A percentile compares a stretch with the other conserved stretches of the same genome.
These are phyloP conservation scores for Leptura quadrifasciata DNA, from an alignment of 2,888 invertebrate genomes.

Conservation along the genomic window DNA sequence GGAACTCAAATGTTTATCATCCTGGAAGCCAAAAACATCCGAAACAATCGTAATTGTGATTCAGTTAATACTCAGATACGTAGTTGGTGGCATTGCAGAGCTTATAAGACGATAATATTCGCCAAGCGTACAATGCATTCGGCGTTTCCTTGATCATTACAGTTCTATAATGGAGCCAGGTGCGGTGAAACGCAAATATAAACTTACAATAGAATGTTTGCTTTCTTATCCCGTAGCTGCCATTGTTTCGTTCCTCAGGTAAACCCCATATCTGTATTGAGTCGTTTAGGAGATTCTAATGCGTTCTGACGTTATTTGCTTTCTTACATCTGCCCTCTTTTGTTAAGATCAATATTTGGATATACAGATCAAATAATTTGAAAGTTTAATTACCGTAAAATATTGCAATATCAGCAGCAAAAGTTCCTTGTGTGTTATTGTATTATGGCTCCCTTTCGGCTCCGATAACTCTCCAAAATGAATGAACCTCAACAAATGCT, in stretches of 20 bases:
- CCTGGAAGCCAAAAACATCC: not conserved
- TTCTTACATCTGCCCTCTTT: constrained; percentile 60
- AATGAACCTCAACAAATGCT: constrained; percentile 21
- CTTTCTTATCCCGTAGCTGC: constrained; percentile 62
- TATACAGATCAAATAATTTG: constrained; percentile 61
- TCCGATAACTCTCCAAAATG: constrained; percentile 27
- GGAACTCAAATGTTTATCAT: constrained; percentile 12
- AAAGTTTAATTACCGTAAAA: constrained; percentile 65
- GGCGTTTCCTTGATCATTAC: constrained; percentile 56
- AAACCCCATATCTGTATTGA: constrained; percentile 60
- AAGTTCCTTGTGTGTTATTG: constrained; percentile 48
- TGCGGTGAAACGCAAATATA: constrained; percentile 66
- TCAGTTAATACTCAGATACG: constrained; percentile 24
- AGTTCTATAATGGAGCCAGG: constrained; percentile 61
- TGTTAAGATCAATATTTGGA: constrained; percentile 63
- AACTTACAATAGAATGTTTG: constrained; percentile 65
- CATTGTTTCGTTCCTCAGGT: constrained; percentile 67
- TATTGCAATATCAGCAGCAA: constrained; percentile 63
- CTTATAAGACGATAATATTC: constrained; percentile 30
- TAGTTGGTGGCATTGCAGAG: constrained; percentile 18
- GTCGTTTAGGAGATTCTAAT: constrained; percentile 60
- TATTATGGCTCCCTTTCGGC: constrained; percentile 28
- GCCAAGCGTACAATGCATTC: constrained; percentile 38
- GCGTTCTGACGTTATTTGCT: constrained; percentile 59
- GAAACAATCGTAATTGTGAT: constrained; percentile 13